phyloP scores from a whole-genome alignment of 2,113 vertebrate genomes.

The Embiotoca jacksoni region DNA sequence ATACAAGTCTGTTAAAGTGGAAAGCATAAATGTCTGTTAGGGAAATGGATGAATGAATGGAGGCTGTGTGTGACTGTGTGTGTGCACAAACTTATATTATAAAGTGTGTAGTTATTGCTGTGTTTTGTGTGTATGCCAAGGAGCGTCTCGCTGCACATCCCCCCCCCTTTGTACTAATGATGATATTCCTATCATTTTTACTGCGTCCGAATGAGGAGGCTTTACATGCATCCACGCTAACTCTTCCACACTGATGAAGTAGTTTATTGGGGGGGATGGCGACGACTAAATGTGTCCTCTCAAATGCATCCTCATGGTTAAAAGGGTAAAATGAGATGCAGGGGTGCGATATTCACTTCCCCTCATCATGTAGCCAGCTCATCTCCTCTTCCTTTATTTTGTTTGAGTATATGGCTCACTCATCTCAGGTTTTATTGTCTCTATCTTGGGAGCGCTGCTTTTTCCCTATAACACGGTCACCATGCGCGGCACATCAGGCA shows the following conservation, averaged over 20 bases:
- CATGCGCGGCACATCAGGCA: conserved; percentile 94
- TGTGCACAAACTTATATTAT: background rate
- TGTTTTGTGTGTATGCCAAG: conserved; percentile 10
- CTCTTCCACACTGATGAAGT: conserved; percentile 40
- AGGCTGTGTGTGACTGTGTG: background rate
- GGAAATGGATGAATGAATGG: conserved; percentile 26
- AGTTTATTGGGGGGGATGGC: conserved; percentile 26
- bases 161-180: conserved; percentile 61
- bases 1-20: conserved; percentile 23
- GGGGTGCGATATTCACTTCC: conserved; percentile 69
- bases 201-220: conserved; percentile 60
- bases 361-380: conserved; percentile 59
- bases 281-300: conserved; percentile 53
- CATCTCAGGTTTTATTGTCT: conserved; percentile 99
- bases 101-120: background rate
- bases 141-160: conserved; percentile 46
- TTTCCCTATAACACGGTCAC: conserved; percentile 93
- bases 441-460: conserved; percentile 91
- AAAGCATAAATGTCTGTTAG: conserved; percentile 16
- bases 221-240: conserved; percentile 57
- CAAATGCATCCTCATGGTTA: conserved; percentile 67
- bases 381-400: conserved; percentile 91
- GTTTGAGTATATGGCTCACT: conserved; percentile 96
- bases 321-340: conserved; percentile 78
- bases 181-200: conserved; percentile 68